Evolutionary conservation across 1,140 invertebrate species (phyloP), one percentile per base, ranked within the genome.

Genomic region (Penaeus chinensis): DNA sequence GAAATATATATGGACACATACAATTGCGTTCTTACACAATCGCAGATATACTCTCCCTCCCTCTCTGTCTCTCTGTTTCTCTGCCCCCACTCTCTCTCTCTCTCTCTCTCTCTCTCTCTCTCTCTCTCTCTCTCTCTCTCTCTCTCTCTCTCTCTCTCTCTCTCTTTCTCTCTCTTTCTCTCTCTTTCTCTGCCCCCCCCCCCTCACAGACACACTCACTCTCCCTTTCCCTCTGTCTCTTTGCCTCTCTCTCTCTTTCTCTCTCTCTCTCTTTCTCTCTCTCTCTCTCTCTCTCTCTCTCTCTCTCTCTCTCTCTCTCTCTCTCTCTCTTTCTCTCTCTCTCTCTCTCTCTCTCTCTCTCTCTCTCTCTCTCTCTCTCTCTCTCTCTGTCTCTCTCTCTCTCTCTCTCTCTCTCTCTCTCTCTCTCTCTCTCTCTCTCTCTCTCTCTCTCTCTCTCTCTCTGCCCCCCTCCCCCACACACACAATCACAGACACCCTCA

Each of bases 41-140:
- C 32, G 2, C 1, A 32, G 32, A 32, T 2, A 32, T n/a, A 65
- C 47, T 3, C 27, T 37, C 61, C 10, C 62, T 19, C 82, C n/a
- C 62, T 47, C 62, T n/a, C n/a, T n/a, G 65, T n/a, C 62, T 47
- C 81, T 7, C 62, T 16, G 32, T 0, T 24, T 47, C 20, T 3
- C 78, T 22, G 0, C 62, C 7, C 20, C 24, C 47, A 37, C 47
- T 3, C 27, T 37, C 61, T 18, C 62, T 19, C 82, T 24, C 62
- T 47, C 62, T n/a, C n/a, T n/a, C 81, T 47, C 62, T n/a, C 65
- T 47, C 62, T 47, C 65, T n/a, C 62, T 47, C 81, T n/a, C 62
- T 47, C 81, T 7, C 62, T 16, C 63, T 10, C 62, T 47, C 20
- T 3, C 78, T 22, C 62, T 47, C 81, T 7, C n/a, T 16, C 63